A percentile compares a stretch with the other conserved stretches of the same genome.
Evolutionary conservation across 2,113 vertebrate species (phyloP).

Genomic region (Leucosticte australis): DNA sequence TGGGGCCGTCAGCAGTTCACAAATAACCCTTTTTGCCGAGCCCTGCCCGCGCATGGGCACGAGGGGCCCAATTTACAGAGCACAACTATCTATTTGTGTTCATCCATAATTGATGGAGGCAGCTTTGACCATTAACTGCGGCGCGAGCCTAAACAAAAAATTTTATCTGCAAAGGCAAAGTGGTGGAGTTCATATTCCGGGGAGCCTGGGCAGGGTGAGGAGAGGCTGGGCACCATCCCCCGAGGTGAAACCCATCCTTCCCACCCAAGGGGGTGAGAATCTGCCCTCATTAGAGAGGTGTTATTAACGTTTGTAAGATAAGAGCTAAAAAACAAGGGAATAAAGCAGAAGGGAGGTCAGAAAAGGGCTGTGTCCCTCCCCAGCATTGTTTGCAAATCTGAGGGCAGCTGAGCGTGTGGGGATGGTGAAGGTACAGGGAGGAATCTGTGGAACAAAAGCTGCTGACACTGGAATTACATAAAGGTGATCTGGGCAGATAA

Average conservation of each 20-base stretch:
- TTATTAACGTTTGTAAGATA: background rate
- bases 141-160: background rate
- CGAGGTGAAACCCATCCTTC: background rate
- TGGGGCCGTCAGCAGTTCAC: background rate
- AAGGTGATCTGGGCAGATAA: background rate
- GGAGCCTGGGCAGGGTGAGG: background rate
- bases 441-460: background rate
- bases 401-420: background rate
- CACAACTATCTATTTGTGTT: background rate
- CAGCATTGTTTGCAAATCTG: background rate
- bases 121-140: conserved; percentile 11
- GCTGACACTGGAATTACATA: fast-evolving
- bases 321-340: background rate
- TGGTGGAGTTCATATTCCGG: background rate
- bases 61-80: background rate
- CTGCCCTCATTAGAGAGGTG: background rate
- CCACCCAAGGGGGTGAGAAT: background rate
- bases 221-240: background rate
- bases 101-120: conserved; percentile 23
- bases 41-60: background rate
- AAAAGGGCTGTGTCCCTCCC: background rate
- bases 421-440: background rate
- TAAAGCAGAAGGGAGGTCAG: background rate
- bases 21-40: background rate
- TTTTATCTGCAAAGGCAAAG: background rate